Evolutionary conservation across 2,797 vertebrate species (phyloP).

Genomic region (Vireo griseus): DNA sequence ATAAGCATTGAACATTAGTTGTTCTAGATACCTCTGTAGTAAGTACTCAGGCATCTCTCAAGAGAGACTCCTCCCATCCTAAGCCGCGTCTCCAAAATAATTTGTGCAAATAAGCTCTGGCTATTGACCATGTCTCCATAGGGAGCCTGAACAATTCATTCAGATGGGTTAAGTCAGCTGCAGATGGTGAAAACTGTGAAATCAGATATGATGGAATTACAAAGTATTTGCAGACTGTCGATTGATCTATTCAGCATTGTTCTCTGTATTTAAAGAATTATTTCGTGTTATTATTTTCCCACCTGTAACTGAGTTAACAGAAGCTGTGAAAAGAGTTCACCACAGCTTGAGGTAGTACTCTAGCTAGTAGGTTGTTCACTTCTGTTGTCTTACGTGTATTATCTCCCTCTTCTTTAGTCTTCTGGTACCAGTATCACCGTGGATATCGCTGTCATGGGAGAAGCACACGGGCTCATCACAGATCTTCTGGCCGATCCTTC

Average conservation of each 20-base stretch:
- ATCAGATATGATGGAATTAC: neutral
- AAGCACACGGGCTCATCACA: slow-evolving; percentile 94
- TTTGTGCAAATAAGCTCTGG: neutral
- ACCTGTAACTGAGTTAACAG: neutral
- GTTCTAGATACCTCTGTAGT: neutral
- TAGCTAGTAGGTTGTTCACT: neutral
- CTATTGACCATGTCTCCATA: neutral
- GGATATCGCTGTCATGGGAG: slow-evolving; percentile 96
- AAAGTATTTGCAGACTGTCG: neutral
- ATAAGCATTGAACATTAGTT: neutral
- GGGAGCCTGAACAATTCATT: neutral
- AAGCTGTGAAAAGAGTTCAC: neutral
- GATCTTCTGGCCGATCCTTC: slow-evolving; percentile 94
- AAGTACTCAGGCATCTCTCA: neutral
- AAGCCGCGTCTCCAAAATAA: neutral
- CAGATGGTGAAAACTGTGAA: neutral
- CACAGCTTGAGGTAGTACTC: neutral
- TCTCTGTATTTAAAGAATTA: neutral
- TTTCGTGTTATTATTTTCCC: neutral
- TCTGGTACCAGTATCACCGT: slow-evolving; percentile 89
- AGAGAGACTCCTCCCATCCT: neutral
- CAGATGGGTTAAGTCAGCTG: neutral
- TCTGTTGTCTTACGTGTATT: neutral
- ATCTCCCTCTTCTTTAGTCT: slow-evolving; percentile 69
- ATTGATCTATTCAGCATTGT: neutral